phyloP scores from a whole-genome alignment of 2,113 vertebrate species.

The Catharus bicknelli region DNA sequence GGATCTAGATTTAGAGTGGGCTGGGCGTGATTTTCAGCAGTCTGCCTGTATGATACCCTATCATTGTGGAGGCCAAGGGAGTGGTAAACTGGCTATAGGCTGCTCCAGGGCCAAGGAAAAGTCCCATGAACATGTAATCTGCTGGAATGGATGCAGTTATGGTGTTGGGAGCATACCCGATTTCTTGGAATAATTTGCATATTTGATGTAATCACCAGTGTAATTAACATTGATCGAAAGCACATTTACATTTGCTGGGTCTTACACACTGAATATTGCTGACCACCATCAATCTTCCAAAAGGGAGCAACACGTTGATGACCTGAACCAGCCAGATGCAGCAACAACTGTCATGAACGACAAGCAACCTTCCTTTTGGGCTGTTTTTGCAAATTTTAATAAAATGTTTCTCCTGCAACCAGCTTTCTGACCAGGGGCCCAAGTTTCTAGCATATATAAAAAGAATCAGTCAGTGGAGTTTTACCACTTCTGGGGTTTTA shows the following conservation, averaged over 20 bases:
- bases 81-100: not conserved
- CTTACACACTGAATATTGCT: not conserved
- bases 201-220: not conserved
- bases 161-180: not conserved
- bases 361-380: not conserved
- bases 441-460: not conserved
- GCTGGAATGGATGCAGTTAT: not conserved
- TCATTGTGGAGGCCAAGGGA: rapidly evolving
- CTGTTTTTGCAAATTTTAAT: not conserved
- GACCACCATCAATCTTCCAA: not conserved
- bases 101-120: not conserved
- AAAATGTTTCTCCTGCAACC: not conserved
- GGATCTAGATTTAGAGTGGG: not conserved
- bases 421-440: not conserved
- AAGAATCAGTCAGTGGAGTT: not conserved
- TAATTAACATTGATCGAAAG: not conserved
- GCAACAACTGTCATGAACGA: not conserved
- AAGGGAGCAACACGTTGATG: not conserved
- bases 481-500: not conserved
- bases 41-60: not conserved
- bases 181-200: not conserved
- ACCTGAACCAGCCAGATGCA: not conserved
- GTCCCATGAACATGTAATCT: not conserved
- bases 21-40: not conserved
- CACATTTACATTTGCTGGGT: not conserved